These are phyloP conservation scores for Murina feae DNA, from an alignment of 2,113 vertebrate genomes.

Conservation along the genomic window DNA sequence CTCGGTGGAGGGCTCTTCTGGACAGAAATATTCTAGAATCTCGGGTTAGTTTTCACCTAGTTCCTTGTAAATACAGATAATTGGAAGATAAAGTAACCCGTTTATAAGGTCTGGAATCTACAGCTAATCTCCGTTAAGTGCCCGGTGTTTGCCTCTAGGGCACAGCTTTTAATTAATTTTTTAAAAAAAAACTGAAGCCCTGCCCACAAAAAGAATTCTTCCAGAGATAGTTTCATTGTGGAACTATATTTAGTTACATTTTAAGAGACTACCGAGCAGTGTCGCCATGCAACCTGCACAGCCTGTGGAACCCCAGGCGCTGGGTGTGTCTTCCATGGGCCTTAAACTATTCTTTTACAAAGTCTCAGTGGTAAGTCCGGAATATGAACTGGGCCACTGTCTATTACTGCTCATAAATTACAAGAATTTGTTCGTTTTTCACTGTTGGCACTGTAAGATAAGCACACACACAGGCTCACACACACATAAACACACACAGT, in stretches of 20 bases:
- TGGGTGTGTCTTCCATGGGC: neutral
- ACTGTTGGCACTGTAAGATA: neutral
- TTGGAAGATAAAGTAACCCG: neutral
- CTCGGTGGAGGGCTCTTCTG: neutral
- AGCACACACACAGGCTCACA: too few relatives aligned
- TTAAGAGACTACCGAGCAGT: neutral
- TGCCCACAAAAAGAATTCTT: neutral
- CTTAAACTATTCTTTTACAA: neutral
- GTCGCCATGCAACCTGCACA: rapidly evolving
- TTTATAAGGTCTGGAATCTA: neutral
- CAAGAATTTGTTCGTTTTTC: neutral
- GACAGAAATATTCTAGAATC: neutral
- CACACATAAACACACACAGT: neutral
- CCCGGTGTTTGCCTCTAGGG: neutral
- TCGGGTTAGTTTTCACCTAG: neutral
- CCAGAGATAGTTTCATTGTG: neutral
- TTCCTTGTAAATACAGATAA: neutral
- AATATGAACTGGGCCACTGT: neutral
- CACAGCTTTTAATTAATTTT: neutral
- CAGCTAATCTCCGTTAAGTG: rapidly evolving
- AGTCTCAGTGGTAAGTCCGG: neutral
- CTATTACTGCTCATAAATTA: neutral
- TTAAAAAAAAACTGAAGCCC: neutral
- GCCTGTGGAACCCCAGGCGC: neutral
- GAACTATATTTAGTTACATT: neutral